Conservation (phyloP, 2,888 invertebrate genomes). For the Spialia ferax region DNA sequence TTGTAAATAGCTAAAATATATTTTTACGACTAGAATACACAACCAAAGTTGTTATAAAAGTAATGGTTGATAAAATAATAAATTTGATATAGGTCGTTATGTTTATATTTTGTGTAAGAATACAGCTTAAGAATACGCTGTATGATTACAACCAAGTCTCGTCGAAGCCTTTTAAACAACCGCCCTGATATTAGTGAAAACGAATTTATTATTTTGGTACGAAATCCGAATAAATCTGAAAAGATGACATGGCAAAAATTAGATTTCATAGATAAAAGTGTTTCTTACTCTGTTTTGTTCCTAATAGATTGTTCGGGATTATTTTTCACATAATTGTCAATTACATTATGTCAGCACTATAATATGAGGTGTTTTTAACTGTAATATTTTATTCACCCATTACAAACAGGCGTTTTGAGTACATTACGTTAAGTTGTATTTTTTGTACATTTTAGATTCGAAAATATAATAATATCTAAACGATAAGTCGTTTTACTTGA, state of each 20-base stretch:
- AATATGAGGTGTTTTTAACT: conserved; percentile 65
- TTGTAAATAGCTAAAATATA: conserved; percentile 86
- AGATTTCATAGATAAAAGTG: conserved; percentile 53
- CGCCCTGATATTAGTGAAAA: conserved; percentile 82
- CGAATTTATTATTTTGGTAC: conserved; percentile 79
- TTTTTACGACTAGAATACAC: conserved; percentile 87
- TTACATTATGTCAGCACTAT: conserved; percentile 71
- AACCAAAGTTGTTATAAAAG: conserved; percentile 88
- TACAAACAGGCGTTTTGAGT: conserved; percentile 84
- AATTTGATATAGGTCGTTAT: conserved; percentile 83
- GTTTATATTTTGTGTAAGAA: conserved; percentile 78
- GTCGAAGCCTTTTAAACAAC: conserved; percentile 79
- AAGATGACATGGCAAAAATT: conserved; percentile 40
- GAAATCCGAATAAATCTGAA: conserved; percentile 51
- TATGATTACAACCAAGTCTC: conserved; percentile 71
- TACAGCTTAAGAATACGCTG: conserved; percentile 70
- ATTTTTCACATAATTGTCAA: conserved; percentile 77
- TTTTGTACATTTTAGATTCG: conserved; percentile 92
- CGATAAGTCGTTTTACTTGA: conserved; percentile 64
- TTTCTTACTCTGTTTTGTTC: conserved; percentile 74
- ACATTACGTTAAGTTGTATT: conserved; percentile 91
- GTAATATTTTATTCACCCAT: conserved; percentile 70
- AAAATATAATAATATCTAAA: conserved; percentile 90
- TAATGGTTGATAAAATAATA: conserved; percentile 87
- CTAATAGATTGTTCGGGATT: conserved; percentile 76